Evolutionary conservation across 2,888 invertebrate genomes (phyloP), one percentile per base, ranked within the genome.

Genomic region (Ochropleura plecta): DNA sequence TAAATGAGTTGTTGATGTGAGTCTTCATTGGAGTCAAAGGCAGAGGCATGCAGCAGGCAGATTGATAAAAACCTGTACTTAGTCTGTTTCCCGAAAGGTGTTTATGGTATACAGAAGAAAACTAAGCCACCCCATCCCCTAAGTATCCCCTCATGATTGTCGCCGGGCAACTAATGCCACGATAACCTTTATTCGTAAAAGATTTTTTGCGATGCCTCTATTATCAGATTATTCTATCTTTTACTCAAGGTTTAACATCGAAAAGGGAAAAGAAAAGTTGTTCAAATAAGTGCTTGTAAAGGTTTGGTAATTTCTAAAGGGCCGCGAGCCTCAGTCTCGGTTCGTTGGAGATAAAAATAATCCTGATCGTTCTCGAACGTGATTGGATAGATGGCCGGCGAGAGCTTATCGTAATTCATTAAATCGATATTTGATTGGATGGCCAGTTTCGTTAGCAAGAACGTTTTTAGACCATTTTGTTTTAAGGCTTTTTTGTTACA

Each of bases 301-400:
- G 81, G 81, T 74, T 78, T 69, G 42, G 73, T 69, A 78, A 78
- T 70, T 73, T 81, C 83, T 65, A 60, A 66, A 79, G 53, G 51
- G n/a, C 71, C 57, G 70, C 70, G 66, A 67, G 62, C 65, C 69
- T 72, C 76, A 66, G 64, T 78, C 69, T 76, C 73, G 68, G 59
- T 69, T 81, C 81, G 66, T 77, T 85, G 67, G 63, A 71, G 85
- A 87, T 83, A 79, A 79, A 85, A 81, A 85, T 86, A 79, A 78
- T 79, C 70, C 62, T 67, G 76, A 87, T 85, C 68, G 79, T 74
- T 68, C 76, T 40, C 70, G 49, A 73, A 55, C 72, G 55, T 74
- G 81, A 87, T 83, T 85, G 81, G 81, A 70, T 64, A 63, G 78
- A 80, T 77, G 78, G 62, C 68, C 68, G 51, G 60, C 57, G 66